These are phyloP conservation scores for Drosophila macrospina DNA, from an alignment of 2,888 invertebrate genomes.

Conservation along the genomic window DNA sequence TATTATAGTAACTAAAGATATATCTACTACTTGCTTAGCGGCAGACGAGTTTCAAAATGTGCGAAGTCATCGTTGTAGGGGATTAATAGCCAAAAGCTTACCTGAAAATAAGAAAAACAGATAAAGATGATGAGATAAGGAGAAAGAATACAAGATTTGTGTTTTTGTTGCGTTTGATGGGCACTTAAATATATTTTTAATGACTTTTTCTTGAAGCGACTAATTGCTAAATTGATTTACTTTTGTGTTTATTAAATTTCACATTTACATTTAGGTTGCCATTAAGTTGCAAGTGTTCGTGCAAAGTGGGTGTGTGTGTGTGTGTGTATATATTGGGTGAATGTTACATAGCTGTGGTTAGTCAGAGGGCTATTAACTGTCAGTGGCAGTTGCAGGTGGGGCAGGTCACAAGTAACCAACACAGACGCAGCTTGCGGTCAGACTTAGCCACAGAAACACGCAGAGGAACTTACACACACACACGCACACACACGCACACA, in stretches of 20 bases:
- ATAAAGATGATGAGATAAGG: conserved; percentile 4
- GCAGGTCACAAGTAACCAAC: conserved; percentile 23
- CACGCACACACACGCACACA: conserved; percentile 7
- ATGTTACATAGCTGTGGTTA: conserved; percentile 35
- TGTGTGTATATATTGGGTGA: conserved; percentile 1
- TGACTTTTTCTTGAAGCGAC: conserved; percentile 26
- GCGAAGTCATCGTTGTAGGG: neutral
- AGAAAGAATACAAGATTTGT: conserved; percentile 18
- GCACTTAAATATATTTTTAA: conserved; percentile 57
- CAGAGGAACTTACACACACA: conserved; percentile 8
- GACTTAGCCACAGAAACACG: conserved; percentile 44
- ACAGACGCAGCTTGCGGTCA: conserved; percentile 62
- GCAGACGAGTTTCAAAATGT: conserved; percentile 4
- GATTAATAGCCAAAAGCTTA: conserved; percentile 20
- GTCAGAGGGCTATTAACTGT: conserved; percentile 62
- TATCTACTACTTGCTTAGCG: neutral
- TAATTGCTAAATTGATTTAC: conserved; percentile 47
- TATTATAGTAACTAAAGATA: too few relatives aligned
- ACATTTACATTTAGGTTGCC: conserved; percentile 28
- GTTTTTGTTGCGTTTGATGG: conserved; percentile 30
- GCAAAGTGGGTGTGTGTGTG: conserved; percentile 2
- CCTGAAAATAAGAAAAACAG: conserved; percentile 27
- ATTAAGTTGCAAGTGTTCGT: conserved; percentile 12
- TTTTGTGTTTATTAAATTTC: conserved; percentile 10
- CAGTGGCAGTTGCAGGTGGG: conserved; percentile 58